phyloP scores from a whole-genome alignment of 1,140 invertebrate species.

The Archegozetes longisetosus region DNA sequence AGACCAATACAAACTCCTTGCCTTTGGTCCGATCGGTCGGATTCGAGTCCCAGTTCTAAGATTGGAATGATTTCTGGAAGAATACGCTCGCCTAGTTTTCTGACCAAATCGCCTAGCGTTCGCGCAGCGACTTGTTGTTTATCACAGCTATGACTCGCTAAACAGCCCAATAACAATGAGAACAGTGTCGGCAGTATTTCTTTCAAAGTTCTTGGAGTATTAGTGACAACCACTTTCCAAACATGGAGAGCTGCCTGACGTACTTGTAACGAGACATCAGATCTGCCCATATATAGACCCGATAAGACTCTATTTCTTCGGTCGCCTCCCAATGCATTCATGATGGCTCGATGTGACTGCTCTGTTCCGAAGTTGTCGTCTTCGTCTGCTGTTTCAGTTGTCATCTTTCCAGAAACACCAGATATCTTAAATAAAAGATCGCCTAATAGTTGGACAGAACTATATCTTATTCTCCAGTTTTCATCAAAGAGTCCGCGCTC shows the following conservation, averaged over 20 bases:
- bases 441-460: constrained; percentile 88
- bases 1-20: constrained; percentile 97
- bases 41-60: constrained; percentile 77
- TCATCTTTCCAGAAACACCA: constrained; percentile 92
- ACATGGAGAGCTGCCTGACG: constrained; percentile 91
- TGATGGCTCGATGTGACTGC: constrained; percentile 77
- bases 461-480: constrained; percentile 94
- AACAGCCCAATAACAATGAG: constrained; percentile 68
- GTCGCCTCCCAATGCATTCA: constrained; percentile 67
- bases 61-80: constrained; percentile 96
- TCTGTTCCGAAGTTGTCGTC: constrained; percentile 99
- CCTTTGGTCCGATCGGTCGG: constrained; percentile 73
- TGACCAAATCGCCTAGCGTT: constrained; percentile 88
- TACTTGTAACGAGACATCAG: constrained; percentile 90
- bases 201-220: constrained; percentile 85
- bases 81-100: constrained; percentile 93
- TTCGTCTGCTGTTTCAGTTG: constrained; percentile 89
- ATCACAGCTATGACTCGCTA: constrained; percentile 87
- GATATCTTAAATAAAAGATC: constrained; percentile 93
- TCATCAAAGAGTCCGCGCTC: constrained; percentile 88
- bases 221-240: constrained; percentile 89
- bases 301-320: constrained; percentile 81
- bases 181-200: constrained; percentile 94
- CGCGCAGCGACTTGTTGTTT: constrained; percentile 87
- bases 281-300: constrained; percentile 91